phyloP scores from a whole-genome alignment of 1,140 invertebrate genomes.

The Venustaconcha ellipsiformis region DNA sequence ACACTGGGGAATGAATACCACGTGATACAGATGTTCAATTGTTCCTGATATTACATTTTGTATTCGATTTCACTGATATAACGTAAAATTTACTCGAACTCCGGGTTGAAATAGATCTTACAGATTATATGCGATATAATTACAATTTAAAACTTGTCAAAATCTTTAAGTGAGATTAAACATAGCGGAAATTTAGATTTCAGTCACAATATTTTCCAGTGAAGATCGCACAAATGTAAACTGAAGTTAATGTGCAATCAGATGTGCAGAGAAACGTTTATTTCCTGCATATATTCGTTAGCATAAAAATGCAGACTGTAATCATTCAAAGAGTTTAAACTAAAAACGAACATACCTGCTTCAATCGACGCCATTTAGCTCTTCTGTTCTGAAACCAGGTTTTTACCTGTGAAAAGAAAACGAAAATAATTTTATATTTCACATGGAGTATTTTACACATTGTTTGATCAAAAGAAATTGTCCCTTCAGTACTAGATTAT shows the following conservation, averaged over 20 bases:
- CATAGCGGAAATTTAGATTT: not conserved
- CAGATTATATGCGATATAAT: too few relatives aligned
- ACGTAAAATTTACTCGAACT: too few relatives aligned
- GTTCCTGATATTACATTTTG: not conserved
- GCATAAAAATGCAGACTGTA: not conserved
- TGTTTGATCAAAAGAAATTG: not conserved
- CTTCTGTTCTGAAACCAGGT: slow-evolving; percentile 74
- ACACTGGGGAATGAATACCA: not conserved
- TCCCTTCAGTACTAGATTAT: not conserved
- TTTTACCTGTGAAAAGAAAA: slow-evolving; percentile 69
- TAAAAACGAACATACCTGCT: slow-evolving; percentile 49
- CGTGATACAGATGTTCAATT: not conserved
- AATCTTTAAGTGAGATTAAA: too few relatives aligned
- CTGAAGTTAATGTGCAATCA: not conserved
- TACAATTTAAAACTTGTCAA: too few relatives aligned
- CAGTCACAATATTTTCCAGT: not conserved
- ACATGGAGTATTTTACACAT: not conserved
- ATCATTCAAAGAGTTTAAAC: not conserved
- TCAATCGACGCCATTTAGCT: slow-evolving; percentile 73
- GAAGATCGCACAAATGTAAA: not conserved
- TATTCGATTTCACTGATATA: too few relatives aligned
- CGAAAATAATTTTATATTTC: slow-evolving; percentile 4
- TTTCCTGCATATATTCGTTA: not conserved
- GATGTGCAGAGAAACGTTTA: not conserved
- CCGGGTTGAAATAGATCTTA: too few relatives aligned